A percentile compares a stretch with the other conserved stretches of the same genome.
Evolutionary conservation across 2,113 vertebrate species (phyloP).

Genomic region (Suricata suricatta): DNA sequence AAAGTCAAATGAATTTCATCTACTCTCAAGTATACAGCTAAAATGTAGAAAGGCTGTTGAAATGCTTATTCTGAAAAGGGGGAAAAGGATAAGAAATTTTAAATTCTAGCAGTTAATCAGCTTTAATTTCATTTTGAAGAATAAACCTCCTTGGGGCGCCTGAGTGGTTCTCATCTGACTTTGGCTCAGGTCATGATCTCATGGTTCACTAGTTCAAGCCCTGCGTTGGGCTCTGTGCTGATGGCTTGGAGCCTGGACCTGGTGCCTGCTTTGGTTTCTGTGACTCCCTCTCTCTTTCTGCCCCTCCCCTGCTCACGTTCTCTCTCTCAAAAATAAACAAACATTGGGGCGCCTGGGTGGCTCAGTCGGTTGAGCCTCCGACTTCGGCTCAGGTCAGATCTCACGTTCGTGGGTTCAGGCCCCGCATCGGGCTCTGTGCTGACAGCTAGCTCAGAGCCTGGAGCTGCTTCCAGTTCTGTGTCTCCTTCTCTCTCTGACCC

Average conservation of each 20-base stretch:
- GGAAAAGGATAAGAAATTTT: neutral
- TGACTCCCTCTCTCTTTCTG: neutral
- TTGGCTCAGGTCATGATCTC: neutral
- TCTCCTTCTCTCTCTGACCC: too few species aligned
- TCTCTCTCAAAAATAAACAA: neutral
- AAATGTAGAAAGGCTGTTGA: neutral
- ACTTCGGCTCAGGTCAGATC: too few species aligned
- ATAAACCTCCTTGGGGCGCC: neutral
- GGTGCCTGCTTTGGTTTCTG: neutral
- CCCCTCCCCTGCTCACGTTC: neutral
- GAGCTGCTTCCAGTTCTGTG: too few species aligned
- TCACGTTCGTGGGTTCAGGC: too few species aligned
- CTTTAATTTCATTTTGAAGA: constrained; percentile 17
- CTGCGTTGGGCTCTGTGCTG: too few species aligned
- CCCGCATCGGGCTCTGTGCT: too few species aligned
- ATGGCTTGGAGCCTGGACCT: too few species aligned
- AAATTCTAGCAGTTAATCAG: neutral
- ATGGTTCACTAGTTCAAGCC: too few species aligned
- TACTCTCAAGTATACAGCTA: neutral
- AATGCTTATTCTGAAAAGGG: constrained; percentile 38
- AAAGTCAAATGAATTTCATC: neutral
- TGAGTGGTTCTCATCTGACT: neutral
- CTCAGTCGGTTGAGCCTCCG: too few species aligned
- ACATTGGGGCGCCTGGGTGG: too few species aligned
- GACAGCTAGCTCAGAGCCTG: too few species aligned